phyloP scores from a whole-genome alignment of 2,888 invertebrate genomes.

The Tetranychus piercei region DNA sequence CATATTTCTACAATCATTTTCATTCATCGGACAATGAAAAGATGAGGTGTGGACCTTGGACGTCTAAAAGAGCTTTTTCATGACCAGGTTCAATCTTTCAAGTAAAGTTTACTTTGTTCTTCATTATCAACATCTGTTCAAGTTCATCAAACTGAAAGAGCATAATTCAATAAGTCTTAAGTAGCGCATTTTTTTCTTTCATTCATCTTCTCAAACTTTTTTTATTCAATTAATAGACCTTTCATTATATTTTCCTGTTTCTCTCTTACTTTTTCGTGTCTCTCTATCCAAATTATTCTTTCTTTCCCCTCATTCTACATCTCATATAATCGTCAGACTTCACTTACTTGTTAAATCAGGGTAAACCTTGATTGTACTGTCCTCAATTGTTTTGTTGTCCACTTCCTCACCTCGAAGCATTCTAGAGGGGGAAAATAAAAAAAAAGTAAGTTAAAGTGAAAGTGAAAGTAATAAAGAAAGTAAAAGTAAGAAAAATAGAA shows the following conservation, averaged over 20 bases:
- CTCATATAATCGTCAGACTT: neutral
- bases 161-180: neutral
- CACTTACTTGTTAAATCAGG: slow-evolving; percentile 54
- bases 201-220: neutral
- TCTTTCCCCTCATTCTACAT: neutral
- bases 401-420: slow-evolving; percentile 23
- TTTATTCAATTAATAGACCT: neutral
- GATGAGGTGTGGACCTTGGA: neutral
- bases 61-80: neutral
- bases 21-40: neutral
- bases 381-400: slow-evolving; percentile 65
- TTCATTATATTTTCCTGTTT: neutral
- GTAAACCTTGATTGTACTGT: slow-evolving; percentile 71
- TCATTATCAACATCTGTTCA: neutral
- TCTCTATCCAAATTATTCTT: neutral
- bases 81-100: neutral
- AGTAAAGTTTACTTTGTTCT: neutral
- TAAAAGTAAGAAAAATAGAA: too few relatives aligned
- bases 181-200: neutral
- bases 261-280: neutral
- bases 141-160: neutral
- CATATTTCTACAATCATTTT: too few relatives aligned
- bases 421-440: slow-evolving; percentile 5
- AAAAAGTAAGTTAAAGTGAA: neutral
- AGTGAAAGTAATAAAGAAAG: neutral